Evolutionary conservation across 2,888 invertebrate genomes (phyloP), one percentile per base, ranked within the genome.

Genomic region (Hermaeophaga mercurialis): DNA sequence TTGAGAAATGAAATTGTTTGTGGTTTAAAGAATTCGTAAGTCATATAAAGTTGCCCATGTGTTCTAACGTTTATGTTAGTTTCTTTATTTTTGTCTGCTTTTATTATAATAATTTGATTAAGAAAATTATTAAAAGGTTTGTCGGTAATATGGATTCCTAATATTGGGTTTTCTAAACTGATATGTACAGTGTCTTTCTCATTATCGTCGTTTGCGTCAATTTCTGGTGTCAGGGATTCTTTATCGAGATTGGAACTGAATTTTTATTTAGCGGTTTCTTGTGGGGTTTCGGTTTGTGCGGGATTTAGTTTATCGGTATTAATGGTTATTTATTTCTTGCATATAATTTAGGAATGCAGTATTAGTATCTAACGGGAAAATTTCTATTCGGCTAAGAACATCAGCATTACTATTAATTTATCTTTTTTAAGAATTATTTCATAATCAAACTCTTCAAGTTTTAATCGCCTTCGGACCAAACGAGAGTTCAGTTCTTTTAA

Each of bases 1-100:
- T 54, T 54, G 6, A 54, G 14, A 6, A 34, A 24, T 19, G 31
- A 17, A 2, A 54, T 46, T n/a, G 47, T 46, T 46, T 46, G 26
- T 9, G 9, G 8, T n/a, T n/a, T n/a, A n/a, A n/a, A n/a, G n/a
- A n/a, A n/a, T 28, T 45, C 24, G 12, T 9, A 7, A 1, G 19
- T 50, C 3, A 33, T n/a, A 26, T 39, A 26, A 2, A 12, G 12
- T 11, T 41, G 12, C 45, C 26, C 22, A 15, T 9, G 14, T n/a
- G 46, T 47, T 33, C 43, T 9, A 33, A 33, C 31, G 22, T 3
- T 5, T 22, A 5, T 22, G 22, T 22, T 5, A n/a, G 6, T 5
- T 22, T 5, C 3, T 22, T 22, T 22, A 5, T 22, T 22, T 3
- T 5, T 22, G 3, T 5, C 6, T n/a, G n/a, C 28, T 43, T 33